Evolutionary conservation across 2,888 invertebrate genomes (phyloP), one percentile per base, ranked within the genome.

Genomic region (Polyploca ridens): DNA sequence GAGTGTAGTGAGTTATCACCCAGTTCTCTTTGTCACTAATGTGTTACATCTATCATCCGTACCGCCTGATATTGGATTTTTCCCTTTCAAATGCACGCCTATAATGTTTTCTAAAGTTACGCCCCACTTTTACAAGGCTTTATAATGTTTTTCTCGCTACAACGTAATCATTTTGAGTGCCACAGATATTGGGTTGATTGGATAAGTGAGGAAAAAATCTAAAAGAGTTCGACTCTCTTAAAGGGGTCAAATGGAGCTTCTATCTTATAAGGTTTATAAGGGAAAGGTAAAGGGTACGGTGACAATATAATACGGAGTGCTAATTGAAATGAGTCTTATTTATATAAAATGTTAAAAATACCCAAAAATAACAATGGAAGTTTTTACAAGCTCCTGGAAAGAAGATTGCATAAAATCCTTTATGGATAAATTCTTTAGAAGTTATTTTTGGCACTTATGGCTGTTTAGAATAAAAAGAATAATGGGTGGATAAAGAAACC

Each of bases 21-120:
- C 49, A 38, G 41, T 71, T 72, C 72, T 77, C 78, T 77, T 77
- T 82, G 84, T 85, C 82, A 81, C 83, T 89, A 89, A 89, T 88
- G 86, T 84, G 83, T 84, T 85, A 77, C 87, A 89, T 89, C 82
- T 86, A 87, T 89, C 88, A 89, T 85, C 73, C 72, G 73, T 73
- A 67, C 71, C 71, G 79, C 76, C 77, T 82, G 80, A 83, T 89
- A 88, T 89, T 89, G 88, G 85, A 86, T 86, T 87, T 84, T 79
- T 71, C 77, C 68, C 77, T 82, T 82, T 79, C 76, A 82, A 78
- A 79, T 77, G 74, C 66, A 69, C 66, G 70, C 66, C 66, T 73
- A 71, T 78, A 69, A 61, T 61, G 61, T 61, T 61, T 44, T 61
- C 41, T 19, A 38, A 41, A 41, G 61, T 41, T 61, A 61, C 44